Evolutionary conservation across 2,888 invertebrate genomes (phyloP).

Genomic region (Mythimna impura): DNA sequence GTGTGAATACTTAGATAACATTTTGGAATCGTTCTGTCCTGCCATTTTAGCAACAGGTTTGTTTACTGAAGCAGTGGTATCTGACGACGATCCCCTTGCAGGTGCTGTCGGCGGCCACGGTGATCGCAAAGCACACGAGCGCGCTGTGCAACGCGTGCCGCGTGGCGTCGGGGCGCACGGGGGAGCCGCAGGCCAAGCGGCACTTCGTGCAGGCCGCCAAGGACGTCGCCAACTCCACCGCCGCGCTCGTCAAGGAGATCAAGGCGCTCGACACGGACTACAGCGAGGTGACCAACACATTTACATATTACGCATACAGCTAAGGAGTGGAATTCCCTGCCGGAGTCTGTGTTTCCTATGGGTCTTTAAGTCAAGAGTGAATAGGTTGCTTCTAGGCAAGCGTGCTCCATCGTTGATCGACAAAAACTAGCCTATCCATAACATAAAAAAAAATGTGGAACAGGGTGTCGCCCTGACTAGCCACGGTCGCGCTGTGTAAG

Average conservation of each 20-base stretch:
- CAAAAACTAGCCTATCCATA: no score
- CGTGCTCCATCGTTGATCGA: no score
- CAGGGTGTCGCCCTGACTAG: no score
- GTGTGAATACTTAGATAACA: no score
- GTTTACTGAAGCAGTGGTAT: not conserved
- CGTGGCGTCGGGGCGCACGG: slow-evolving; percentile 97
- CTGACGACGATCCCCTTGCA: slow-evolving; percentile 72
- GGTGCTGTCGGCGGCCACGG: slow-evolving; percentile 97
- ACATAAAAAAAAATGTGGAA: no score
- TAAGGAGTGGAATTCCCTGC: no score
- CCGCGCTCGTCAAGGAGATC: slow-evolving; percentile 98
- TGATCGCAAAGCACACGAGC: slow-evolving; percentile 98
- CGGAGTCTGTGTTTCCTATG: no score
- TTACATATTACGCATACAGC: no score
- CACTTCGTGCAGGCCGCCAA: slow-evolving; percentile 99
- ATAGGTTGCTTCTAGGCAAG: no score
- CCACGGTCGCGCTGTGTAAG: no score
- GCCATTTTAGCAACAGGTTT: not conserved
- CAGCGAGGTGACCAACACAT: slow-evolving; percentile 88
- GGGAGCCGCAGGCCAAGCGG: slow-evolving; percentile 97
- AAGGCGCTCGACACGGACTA: slow-evolving; percentile 97
- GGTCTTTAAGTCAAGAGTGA: no score
- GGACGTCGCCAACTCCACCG: slow-evolving; percentile 99
- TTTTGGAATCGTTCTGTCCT: no score
- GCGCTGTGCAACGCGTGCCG: slow-evolving; percentile 98